These are phyloP conservation scores for Smittia sp. DNA, from an alignment of 2,888 invertebrate genomes.

Conservation along the genomic window DNA sequence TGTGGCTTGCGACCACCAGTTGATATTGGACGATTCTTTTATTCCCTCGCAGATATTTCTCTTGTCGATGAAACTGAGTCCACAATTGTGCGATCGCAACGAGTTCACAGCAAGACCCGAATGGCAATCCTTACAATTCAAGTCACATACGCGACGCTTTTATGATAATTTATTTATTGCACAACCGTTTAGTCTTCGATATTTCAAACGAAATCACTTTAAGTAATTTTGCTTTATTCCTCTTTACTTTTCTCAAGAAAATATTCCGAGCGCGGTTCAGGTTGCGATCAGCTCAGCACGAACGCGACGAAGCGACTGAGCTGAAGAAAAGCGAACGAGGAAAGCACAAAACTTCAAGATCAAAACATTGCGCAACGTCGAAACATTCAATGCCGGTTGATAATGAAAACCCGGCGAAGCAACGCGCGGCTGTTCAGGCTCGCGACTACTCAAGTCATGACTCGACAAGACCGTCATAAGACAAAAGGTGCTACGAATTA, in stretches of 20 bases:
- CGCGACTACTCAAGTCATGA: neutral
- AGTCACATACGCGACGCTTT: constrained; percentile 10
- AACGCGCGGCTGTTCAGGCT: too few species aligned
- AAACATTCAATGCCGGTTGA: neutral
- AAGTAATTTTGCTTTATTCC: neutral
- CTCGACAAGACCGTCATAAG: neutral
- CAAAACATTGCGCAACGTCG: constrained; percentile 10
- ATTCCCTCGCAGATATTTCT: neutral
- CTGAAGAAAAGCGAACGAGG: neutral
- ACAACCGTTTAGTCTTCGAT: constrained; percentile 2
- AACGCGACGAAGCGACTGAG: constrained; percentile 15
- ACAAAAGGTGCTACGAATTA: constrained; percentile 9
- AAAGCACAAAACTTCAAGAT: neutral
- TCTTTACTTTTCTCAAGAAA: neutral
- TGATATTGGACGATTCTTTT: neutral
- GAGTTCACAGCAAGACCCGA: constrained; percentile 6
- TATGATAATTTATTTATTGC: constrained; percentile 11
- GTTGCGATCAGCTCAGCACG: neutral
- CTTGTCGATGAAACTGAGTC: neutral
- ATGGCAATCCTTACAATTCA: constrained; percentile 3
- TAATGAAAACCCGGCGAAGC: neutral
- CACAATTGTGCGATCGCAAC: neutral
- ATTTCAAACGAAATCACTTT: constrained; percentile 8
- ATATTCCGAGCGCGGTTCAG: neutral
- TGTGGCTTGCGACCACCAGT: constrained; percentile 11